Base-by-base conservation (phyloP, 2,888 invertebrate species). In the Helicoverpa assulta region DNA sequence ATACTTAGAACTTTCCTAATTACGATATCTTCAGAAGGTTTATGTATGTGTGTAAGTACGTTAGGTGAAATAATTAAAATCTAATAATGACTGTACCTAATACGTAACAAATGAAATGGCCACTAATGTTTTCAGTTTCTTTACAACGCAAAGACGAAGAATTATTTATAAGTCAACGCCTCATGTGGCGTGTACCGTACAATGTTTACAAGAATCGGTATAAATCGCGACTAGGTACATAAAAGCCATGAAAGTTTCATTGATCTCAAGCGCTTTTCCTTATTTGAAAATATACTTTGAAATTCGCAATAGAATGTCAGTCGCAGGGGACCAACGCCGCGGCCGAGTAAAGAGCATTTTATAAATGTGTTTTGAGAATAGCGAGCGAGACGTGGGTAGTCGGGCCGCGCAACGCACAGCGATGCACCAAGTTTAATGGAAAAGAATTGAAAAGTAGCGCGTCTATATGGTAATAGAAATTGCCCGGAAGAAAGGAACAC, bases 401-500 rank as follows among this genome's bases (percentile, higher is more conserved):
- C 87, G 89, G 87, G 81, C 88, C 88, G 88, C 87, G 89, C 91
- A 94, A 94, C 94, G 94, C 94, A 94, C 91, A 85, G 86, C 93
- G 92, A 93, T 94, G 94, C 93, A 94, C 93, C 94, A 94, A 95
- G 92, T 95, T 95, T 95, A 95, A 95, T 95, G 95, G 95, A 95
- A 95, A 95, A 95, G 95, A 95, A 95, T 95, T 95, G 95, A 95
- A 95, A 95, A 95, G 94, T 94, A 94, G 94, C 95, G 92, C 92
- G 93, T 95, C 95, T 95, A 95, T 95, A 95, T 95, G 95, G 95
- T 95, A 95, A 95, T 95, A 95, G 93, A 95, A 95, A 95, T 95
- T 94, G 95, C 93, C 94, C 91, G 95, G 94, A 94, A 95, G 95
- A 95, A 95, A 94, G 92, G 92, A 95, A 93, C 92, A 93, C 90